A percentile compares a stretch with the other conserved stretches of the same genome.
Conservation (phyloP, 1,140 invertebrate genomes). For the Leptinotarsa undecemlineata region DNA sequence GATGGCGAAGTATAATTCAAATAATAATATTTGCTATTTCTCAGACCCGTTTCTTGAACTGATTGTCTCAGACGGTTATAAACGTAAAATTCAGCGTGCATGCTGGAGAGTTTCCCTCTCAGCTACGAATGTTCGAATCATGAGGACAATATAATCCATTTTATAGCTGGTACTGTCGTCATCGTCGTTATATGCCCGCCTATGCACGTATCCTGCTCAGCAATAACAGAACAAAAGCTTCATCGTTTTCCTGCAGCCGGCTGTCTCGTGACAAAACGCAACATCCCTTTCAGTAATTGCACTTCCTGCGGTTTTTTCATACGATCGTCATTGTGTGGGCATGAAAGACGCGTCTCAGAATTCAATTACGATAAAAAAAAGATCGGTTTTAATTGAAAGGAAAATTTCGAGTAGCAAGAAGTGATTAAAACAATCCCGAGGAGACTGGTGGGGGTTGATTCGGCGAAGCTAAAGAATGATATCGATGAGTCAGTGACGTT, state of each 20-base stretch:
- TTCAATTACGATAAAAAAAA: constrained; percentile 17
- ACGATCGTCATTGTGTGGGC: constrained; percentile 26
- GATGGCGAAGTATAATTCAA: too few species aligned
- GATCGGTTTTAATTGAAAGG: constrained; percentile 19
- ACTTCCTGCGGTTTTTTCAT: constrained; percentile 31
- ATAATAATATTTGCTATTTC: too few species aligned
- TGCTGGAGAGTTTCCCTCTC: too few species aligned
- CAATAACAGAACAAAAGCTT: constrained; percentile 31
- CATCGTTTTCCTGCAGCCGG: constrained; percentile 23
- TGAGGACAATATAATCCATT: too few species aligned
- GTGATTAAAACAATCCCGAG: background rate
- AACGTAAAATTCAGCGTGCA: too few species aligned
- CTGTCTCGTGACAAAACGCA: constrained; percentile 34
- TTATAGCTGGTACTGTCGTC: too few species aligned
- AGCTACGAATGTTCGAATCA: too few species aligned
- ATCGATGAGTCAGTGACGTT: too few species aligned
- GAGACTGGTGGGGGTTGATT: background rate
- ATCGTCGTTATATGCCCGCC: background rate
- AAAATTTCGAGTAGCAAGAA: background rate
- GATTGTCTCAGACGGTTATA: too few species aligned
- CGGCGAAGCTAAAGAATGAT: too few species aligned
- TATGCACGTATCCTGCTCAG: background rate
- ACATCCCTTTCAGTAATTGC: constrained; percentile 36
- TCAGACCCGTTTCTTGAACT: too few species aligned
- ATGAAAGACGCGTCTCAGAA: constrained; percentile 12